Evolutionary conservation across 2,113 vertebrate genomes (phyloP), one percentile per base, ranked within the genome.

Genomic region (Pachypanchax playfairii): DNA sequence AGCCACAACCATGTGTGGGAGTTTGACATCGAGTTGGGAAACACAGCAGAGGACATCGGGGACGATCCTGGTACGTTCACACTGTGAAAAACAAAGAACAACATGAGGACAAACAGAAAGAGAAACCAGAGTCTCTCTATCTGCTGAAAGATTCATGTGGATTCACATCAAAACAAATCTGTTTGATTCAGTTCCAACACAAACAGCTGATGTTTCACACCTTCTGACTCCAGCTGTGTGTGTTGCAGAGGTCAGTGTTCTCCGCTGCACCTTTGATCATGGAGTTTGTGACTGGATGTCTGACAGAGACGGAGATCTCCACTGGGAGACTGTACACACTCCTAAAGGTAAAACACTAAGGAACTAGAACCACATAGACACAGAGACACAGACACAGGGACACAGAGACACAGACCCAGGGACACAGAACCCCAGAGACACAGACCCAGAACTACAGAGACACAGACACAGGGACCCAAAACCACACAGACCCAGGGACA

Each of bases 1-100:
- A 81, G 86, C 25, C 77, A 87, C 20, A 93, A 92, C 85, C 93
- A 94, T 15, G 85, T 96, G 13, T 93, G 94, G 87, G 90, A 92
- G 66, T 94, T 96, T 72, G 95, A 98, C 80, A 93, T 98, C 9
- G 95, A 98, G 87, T 79, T 91, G 87, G 96, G 96, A 56, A 89
- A 94, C 83, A 96, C 93, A 0, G 93, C 92, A 0, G 94, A 94
- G 6, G 93, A 94, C 58, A 87, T 86, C 13, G 83, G 88, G 0
- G 95, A 96, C 12, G 94, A 96, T 67, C 92, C 95, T 73, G 93
- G 96, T 98, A 84, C 65, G 75, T 17, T 17, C 1, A 38, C 14
- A 35, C 11, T 10, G 17, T 15, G 17, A 38, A 4, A 15, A 38
- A 15, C 12, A 36, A 36, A 2, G 21, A 43, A 43, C 41, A 18